Evolutionary conservation across 1,140 invertebrate genomes (phyloP).

Genomic region (Spodoptera litura): DNA sequence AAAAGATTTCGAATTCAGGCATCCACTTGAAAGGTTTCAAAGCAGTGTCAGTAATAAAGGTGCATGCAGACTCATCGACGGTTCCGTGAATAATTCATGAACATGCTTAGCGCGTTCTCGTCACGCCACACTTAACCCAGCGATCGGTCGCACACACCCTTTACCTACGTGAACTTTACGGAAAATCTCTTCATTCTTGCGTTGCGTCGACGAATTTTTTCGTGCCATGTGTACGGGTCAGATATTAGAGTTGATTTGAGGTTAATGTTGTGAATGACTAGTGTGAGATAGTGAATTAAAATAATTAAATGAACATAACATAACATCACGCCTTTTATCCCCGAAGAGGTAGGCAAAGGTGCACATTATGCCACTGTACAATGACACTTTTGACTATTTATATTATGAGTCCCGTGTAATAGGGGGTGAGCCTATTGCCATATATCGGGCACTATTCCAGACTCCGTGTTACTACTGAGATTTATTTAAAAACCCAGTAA

Average conservation of each 20-base stretch:
- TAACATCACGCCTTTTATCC: too few species aligned
- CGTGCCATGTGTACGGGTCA: neutral
- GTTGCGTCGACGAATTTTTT: neutral
- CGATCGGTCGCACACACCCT: conserved; percentile 61
- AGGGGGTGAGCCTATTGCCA: too few species aligned
- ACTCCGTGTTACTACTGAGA: too few species aligned
- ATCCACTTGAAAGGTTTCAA: conserved; percentile 50
- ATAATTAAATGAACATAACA: too few species aligned
- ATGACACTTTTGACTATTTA: too few species aligned
- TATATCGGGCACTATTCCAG: too few species aligned
- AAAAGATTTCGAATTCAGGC: conserved; percentile 37
- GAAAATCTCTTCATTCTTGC: conserved; percentile 36
- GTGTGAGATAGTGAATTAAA: too few species aligned
- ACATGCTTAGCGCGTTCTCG: conserved; percentile 64
- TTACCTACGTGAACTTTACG: conserved; percentile 52
- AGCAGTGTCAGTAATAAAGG: conserved; percentile 63
- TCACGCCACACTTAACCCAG: conserved; percentile 59
- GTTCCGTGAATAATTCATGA: conserved; percentile 69
- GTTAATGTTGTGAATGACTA: neutral
- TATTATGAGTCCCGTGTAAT: too few species aligned
- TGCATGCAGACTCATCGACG: conserved; percentile 61
- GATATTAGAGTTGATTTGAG: neutral
- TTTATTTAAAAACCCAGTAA: too few species aligned
- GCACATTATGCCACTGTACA: too few species aligned
- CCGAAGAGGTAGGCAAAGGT: too few species aligned